Evolutionary conservation across 53 echinoderm and acorn worm genomes (phyloP), one percentile per base, ranked within the genome.

Genomic region (Patiria pectinifera): DNA sequence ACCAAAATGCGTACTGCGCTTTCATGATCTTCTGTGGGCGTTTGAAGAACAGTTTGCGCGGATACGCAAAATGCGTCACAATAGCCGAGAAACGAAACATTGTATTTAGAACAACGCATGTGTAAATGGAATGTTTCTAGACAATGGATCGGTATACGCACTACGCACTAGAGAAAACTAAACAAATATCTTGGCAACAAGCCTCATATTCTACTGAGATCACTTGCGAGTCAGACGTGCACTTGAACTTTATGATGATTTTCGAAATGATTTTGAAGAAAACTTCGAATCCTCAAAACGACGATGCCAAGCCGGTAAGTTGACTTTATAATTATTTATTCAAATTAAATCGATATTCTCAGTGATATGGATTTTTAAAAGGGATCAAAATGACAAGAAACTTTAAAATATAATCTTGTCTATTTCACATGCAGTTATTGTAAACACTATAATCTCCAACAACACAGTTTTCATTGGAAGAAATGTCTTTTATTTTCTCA

Each of bases 281-380:
- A 62, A 60, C 69, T 12, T 59, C 47, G 59, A 69, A 79, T 19
- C 21, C 59, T n/a, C 59, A 10, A 80, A 5, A 47, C 82, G 70
- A 81, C 69, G 79, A 81, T n/a, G 48, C 2, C 90, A 58, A 69
- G n/a, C 59, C 60, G 81, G 90, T 90, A 81, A 90, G 90, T 49
- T 23, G 22, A 12, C 22, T 78, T 78, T 21, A 13, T 6, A 35
- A 35, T 24, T 47, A 69, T 45, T 25, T 63, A 70, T 16, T 21
- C 19, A 18, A 18, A 35, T 19, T 4, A 59, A 83, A 62, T 25
- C 18, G 4, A 11, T 18, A 80, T 46, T 15, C 12, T 4, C 9
- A 18, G 3, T 47, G 48, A 47, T 5, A 35, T 53, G 53, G 5
- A 6, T 5, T 53, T 53, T 53, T 5, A 8, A 53, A 53, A 5